Percentiles rank a stretch among this genome's conserved stretches.
phyloP scores from a whole-genome alignment of 2,113 vertebrate species.

The Bucco capensis region DNA sequence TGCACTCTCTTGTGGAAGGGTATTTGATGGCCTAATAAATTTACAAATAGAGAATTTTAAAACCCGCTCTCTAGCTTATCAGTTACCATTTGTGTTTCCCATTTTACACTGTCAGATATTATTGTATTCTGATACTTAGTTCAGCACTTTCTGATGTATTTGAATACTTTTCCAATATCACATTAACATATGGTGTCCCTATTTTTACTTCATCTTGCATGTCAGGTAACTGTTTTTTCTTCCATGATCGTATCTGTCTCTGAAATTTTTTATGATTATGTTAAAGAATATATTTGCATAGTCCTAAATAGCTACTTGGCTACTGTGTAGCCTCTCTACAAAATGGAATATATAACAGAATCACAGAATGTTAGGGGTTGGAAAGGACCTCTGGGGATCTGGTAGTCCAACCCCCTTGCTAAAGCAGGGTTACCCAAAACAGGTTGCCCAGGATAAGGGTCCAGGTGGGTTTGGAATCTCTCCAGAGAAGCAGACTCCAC shows the following conservation, averaged over 20 bases:
- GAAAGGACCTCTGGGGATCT: too few species aligned
- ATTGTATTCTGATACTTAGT: background rate
- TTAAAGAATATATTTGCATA: background rate
- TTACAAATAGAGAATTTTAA: background rate
- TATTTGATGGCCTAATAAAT: background rate
- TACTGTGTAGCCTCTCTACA: background rate
- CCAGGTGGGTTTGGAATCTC: too few species aligned
- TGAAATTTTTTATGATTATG: background rate
- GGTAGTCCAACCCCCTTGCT: too few species aligned
- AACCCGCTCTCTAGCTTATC: background rate
- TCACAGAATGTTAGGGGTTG: too few species aligned
- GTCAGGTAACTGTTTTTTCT: background rate
- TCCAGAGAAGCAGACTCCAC: too few species aligned
- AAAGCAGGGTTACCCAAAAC: too few species aligned
- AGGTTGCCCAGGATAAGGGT: too few species aligned
- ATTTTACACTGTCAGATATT: background rate
- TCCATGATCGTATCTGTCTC: background rate
- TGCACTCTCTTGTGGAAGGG: background rate
- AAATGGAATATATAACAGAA: background rate
- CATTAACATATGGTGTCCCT: background rate
- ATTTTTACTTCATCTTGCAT: constrained; percentile 2
- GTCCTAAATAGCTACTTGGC: background rate
- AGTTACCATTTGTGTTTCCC: background rate
- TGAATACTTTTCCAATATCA: background rate
- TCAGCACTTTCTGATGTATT: background rate